Base-by-base conservation (phyloP, 1,140 invertebrate genomes). In the Aphelinus atriplicis region DNA sequence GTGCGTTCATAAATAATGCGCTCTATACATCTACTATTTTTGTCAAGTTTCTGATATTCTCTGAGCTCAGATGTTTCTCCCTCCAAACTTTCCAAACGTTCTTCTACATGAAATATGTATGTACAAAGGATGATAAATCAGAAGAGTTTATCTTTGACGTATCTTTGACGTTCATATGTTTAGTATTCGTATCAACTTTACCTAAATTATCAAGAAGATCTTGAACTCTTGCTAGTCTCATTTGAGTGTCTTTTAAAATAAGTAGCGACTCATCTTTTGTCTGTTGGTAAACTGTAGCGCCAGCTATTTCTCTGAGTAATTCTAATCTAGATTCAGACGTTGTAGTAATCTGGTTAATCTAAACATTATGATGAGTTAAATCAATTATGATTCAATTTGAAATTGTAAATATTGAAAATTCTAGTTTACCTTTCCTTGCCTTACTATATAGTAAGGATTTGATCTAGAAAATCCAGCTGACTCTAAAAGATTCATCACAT, bases 371-470 rank as follows among this genome's bases (percentile, higher is more conserved):
- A 48, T 62, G 7, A 5, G 48, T 26, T 48, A 26, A 26, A 43
- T 61, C 26, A 26, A 26, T 43, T 60, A 26, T 65, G 46, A 74
- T 47, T 70, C 60, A 43, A 70, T 68, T 50, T 60, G 10, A 65
- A 67, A 58, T 69, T 64, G 55, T 63, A 65, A 10, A 7, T 4
- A 51, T 76, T 56, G 26, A 26, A 26, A 26, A 26, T 26, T 26
- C 26, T 26, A 46, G 46, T 66, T 6, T 89, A 96, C 95, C 87
- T 98, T 99, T 90, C 98, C 98, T 87, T 99, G 98, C 88, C 99
- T 99, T 0, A 99, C 98, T 87, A 99, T 99, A 82, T 99, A 99
- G 84, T 99, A 99, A 2, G 98, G 98, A 91, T 99, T 99, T 42
- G 97, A 99, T 80, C 98, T 93, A 2, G 98, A 99, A 87, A 99